Evolutionary conservation across 2,113 vertebrate genomes (phyloP).

Genomic region (Rhinogobius similis): DNA sequence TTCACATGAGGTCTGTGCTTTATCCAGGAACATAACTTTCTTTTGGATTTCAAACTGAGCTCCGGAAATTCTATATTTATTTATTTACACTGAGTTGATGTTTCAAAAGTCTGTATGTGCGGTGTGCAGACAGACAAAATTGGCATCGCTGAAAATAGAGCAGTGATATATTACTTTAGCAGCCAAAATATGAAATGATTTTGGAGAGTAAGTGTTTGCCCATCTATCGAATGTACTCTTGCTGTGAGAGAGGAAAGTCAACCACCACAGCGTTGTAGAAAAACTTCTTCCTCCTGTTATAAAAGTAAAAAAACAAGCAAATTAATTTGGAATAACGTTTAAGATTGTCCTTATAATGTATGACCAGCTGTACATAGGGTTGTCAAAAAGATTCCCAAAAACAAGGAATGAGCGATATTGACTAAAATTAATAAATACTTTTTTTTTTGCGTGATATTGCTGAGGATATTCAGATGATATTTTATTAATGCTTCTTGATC

Average conservation of each 20-base stretch:
- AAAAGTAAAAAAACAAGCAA: too few relatives aligned
- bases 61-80: slow-evolving; percentile 1
- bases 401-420: too few relatives aligned
- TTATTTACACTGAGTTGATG: slow-evolving; percentile 2
- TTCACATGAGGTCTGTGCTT: slow-evolving; percentile 14
- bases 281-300: too few relatives aligned
- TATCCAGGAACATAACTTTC: slow-evolving; percentile 6
- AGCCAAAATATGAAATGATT: neutral
- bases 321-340: too few relatives aligned
- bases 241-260: neutral
- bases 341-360: too few relatives aligned
- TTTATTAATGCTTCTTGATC: too few relatives aligned
- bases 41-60: neutral
- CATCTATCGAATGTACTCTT: neutral
- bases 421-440: too few relatives aligned
- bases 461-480: too few relatives aligned
- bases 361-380: too few relatives aligned
- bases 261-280: too few relatives aligned
- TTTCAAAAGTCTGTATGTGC: neutral
- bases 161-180: neutral
- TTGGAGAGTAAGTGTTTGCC: neutral
- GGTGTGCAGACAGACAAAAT: neutral
- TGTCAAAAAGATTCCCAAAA: too few relatives aligned
- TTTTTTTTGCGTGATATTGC: too few relatives aligned
- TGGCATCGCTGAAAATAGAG: neutral